phyloP scores from a whole-genome alignment of 2,888 invertebrate species.

The Sinelater perroti region DNA sequence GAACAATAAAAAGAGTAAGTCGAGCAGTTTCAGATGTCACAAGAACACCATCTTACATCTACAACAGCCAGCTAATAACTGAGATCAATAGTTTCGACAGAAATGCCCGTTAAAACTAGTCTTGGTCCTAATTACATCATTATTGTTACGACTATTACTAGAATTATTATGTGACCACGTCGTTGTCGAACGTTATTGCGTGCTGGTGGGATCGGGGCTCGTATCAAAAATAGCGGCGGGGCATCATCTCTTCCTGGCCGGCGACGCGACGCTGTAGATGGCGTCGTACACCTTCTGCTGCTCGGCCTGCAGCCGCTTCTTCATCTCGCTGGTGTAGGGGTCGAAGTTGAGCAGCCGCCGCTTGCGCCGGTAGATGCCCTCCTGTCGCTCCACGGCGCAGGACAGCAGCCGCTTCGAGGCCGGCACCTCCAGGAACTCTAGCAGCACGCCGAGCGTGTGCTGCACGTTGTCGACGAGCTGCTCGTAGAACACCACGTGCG shows the following conservation, averaged over 20 bases:
- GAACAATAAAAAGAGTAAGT: too few relatives aligned
- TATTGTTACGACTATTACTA: too few relatives aligned
- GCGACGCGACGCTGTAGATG: slow-evolving; percentile 57
- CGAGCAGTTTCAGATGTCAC: too few relatives aligned
- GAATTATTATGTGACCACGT: too few relatives aligned
- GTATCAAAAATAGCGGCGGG: too few relatives aligned
- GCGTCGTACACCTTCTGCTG: slow-evolving; percentile 64
- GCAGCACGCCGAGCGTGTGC: slow-evolving; percentile 65
- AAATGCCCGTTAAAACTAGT: too few relatives aligned
- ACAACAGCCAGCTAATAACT: too few relatives aligned
- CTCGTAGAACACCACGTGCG: slow-evolving; percentile 77
- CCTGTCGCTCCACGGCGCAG: slow-evolving; percentile 57
- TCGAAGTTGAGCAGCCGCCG: slow-evolving; percentile 74
- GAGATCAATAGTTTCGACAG: too few relatives aligned
- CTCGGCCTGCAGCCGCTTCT: slow-evolving; percentile 61
- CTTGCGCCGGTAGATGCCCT: slow-evolving; percentile 76
- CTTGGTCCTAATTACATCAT: not conserved
- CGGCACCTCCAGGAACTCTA: slow-evolving; percentile 54
- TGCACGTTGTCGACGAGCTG: slow-evolving; percentile 62
- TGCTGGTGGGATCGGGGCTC: too few relatives aligned
- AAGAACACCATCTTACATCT: too few relatives aligned
- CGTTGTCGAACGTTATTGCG: too few relatives aligned
- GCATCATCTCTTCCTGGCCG: slow-evolving; percentile 44
- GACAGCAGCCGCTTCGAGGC: slow-evolving; percentile 48
- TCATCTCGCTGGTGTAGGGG: slow-evolving; percentile 75